Evolutionary conservation across 2,888 invertebrate genomes (phyloP).

Genomic region (Meteorus colon): DNA sequence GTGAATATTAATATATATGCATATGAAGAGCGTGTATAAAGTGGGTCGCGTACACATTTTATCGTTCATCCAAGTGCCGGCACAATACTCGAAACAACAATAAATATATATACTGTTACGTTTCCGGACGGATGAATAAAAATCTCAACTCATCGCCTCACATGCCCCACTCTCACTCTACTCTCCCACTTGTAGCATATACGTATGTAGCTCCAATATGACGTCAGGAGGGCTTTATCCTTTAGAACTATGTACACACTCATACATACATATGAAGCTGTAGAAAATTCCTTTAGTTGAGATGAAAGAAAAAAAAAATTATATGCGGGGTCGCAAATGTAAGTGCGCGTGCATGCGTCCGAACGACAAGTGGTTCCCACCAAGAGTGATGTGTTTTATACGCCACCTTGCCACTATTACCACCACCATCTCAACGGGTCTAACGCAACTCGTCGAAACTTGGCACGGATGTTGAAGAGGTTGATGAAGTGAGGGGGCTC

Average conservation of each 20-base stretch:
- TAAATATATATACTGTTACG: constrained; percentile 66
- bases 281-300: constrained; percentile 65
- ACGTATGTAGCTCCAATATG: constrained; percentile 10
- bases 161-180: constrained; percentile 45
- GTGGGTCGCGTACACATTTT: constrained; percentile 29
- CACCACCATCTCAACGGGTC: constrained; percentile 34
- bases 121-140: constrained; percentile 71
- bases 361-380: constrained; percentile 72
- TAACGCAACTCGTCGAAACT: not conserved
- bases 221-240: too few relatives aligned
- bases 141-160: constrained; percentile 28
- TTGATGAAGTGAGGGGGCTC: constrained; percentile 35
- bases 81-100: constrained; percentile 47
- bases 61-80: constrained; percentile 13
- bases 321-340: constrained; percentile 46
- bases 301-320: constrained; percentile 57
- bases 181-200: constrained; percentile 35
- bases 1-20: not conserved
- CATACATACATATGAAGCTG: constrained; percentile 7
- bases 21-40: not conserved
- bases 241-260: not conserved
- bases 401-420: constrained; percentile 58
- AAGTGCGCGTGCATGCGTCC: constrained; percentile 48
- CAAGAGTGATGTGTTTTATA: constrained; percentile 54
- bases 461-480: constrained; percentile 41